A percentile compares a stretch with the other conserved stretches of the same genome.
These are phyloP conservation scores for Pseudochirops cupreus DNA, from an alignment of 2,797 vertebrate genomes.

Conservation along the genomic window DNA sequence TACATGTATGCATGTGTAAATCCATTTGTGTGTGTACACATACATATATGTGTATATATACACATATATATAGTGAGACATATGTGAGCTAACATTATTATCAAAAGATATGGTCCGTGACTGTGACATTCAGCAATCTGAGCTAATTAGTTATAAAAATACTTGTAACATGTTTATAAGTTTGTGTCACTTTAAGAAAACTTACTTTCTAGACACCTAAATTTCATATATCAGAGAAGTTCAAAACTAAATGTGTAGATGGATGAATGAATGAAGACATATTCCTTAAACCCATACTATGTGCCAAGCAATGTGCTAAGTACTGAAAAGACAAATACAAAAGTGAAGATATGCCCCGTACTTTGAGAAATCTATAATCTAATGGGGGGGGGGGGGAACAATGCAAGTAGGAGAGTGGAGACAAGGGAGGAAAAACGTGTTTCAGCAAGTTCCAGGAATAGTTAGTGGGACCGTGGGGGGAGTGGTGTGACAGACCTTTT, in stretches of 20 bases:
- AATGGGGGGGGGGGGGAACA: background rate
- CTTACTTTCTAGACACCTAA: background rate
- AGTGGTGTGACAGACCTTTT: background rate
- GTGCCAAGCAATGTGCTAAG: background rate
- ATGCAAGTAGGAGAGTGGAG: background rate
- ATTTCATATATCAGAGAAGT: background rate
- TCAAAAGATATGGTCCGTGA: background rate
- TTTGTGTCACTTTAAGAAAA: background rate
- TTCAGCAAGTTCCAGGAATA: background rate
- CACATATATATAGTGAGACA: background rate
- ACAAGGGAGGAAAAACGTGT: background rate
- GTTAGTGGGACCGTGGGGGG: background rate
- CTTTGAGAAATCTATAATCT: background rate
- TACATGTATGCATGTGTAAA: too few relatives aligned
- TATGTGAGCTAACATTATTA: background rate
- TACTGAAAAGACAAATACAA: background rate
- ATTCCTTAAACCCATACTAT: background rate
- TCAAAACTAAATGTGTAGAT: background rate
- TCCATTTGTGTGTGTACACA: background rate
- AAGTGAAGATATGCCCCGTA: background rate
- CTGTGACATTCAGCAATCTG: background rate
- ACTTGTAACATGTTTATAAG: background rate
- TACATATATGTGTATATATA: too few relatives aligned
- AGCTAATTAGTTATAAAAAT: background rate
- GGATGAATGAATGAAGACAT: background rate